phyloP scores from a whole-genome alignment of 2,797 vertebrate species.

The Trachurus trachurus region DNA sequence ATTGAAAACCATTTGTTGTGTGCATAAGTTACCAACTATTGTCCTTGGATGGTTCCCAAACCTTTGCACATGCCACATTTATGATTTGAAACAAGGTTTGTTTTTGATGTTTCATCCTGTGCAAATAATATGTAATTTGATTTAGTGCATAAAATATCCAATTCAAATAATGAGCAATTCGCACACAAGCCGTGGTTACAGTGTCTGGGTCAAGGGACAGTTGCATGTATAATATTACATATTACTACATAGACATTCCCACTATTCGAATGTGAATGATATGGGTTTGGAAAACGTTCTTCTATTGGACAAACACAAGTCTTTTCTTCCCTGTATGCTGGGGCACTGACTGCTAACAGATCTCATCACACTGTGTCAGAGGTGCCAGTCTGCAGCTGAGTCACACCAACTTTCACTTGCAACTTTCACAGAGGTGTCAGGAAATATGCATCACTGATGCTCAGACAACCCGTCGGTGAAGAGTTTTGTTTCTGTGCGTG shows the following conservation, averaged over 20 bases:
- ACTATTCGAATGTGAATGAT: not conserved
- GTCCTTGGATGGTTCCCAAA: not conserved
- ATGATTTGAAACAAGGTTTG: not conserved
- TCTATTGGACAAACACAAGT: slow-evolving; percentile 3
- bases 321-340: not conserved
- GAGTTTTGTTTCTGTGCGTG: slow-evolving; percentile 12
- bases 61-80: not conserved
- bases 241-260: not conserved
- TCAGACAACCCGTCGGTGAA: slow-evolving; percentile 35
- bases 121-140: not conserved
- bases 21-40: not conserved
- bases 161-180: not conserved
- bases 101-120: not conserved
- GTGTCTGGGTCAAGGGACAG: not conserved
- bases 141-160: not conserved
- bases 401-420: slow-evolving; percentile 35
- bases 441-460: slow-evolving; percentile 40
- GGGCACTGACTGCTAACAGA: slow-evolving; percentile 1
- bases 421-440: slow-evolving; percentile 21
- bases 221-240: not conserved
- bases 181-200: too few species aligned
- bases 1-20: not conserved
- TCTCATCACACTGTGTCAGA: slow-evolving; percentile 33
- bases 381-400: slow-evolving; percentile 39
- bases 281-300: not conserved